Conservation (phyloP, 2,888 invertebrate species). For the Standfussiana lucernea region DNA sequence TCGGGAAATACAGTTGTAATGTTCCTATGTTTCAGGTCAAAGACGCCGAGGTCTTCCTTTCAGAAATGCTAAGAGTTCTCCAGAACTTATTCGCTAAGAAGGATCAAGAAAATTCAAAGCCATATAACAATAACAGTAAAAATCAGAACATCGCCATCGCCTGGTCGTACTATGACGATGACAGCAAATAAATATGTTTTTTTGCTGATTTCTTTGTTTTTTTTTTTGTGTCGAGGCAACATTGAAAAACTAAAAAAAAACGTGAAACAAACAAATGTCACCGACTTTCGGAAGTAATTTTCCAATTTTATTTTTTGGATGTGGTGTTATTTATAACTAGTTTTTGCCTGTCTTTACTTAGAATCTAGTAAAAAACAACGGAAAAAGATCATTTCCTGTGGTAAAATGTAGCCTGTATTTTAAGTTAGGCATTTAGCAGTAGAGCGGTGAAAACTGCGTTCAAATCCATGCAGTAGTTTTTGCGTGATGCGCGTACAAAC, state of each 20-base stretch:
- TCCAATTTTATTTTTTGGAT: no score
- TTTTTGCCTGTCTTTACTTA: no score
- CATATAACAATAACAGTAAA: rapidly evolving
- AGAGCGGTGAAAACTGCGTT: no score
- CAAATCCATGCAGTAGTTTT: no score
- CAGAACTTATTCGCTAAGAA: slow-evolving; percentile 1
- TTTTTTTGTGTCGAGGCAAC: background rate
- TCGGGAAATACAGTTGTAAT: background rate
- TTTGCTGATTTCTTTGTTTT: background rate
- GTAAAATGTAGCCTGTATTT: no score
- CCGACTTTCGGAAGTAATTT: no score
- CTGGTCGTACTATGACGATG: background rate
- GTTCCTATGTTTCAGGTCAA: slow-evolving; percentile 30
- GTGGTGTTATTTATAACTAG: no score
- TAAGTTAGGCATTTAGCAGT: no score
- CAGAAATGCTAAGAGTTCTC: slow-evolving; percentile 29
- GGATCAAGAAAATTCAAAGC: rapidly evolving
- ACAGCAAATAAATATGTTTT: background rate
- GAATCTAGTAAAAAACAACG: no score
- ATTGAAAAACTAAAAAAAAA: background rate
- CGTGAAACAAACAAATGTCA: no score
- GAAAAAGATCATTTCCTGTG: no score
- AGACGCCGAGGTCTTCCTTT: slow-evolving; percentile 5
- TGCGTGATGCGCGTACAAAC: no score
- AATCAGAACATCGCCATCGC: background rate